phyloP scores from a whole-genome alignment of 2,797 vertebrate species.

The Chiloscyllium punctatum region DNA sequence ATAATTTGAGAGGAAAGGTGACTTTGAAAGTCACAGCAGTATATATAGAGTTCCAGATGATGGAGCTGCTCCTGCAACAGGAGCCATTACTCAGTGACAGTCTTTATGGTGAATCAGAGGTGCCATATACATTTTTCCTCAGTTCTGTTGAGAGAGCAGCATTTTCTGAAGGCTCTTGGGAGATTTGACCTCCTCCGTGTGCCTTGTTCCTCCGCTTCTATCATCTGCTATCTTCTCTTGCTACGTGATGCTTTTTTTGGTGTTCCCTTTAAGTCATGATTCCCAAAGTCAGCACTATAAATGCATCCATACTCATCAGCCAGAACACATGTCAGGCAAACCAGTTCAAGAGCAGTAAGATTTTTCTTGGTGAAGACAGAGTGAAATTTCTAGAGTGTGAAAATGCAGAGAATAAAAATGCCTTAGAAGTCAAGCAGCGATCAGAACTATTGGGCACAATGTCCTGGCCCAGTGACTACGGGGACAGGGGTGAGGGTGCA shows the following conservation, averaged over 20 bases:
- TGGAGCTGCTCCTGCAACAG: neutral
- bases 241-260: neutral
- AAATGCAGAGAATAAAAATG: neutral
- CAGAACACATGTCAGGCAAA: neutral
- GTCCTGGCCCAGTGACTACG: too few relatives aligned
- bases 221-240: neutral
- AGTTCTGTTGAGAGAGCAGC: neutral
- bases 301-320: neutral
- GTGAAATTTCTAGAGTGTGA: neutral
- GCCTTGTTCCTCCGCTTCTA: neutral
- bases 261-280: neutral
- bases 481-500: too few relatives aligned
- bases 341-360: neutral
- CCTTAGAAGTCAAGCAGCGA: neutral
- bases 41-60: neutral
- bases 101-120: neutral
- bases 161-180: neutral
- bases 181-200: neutral
- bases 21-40: neutral
- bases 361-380: neutral
- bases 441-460: neutral
- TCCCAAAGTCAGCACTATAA: neutral
- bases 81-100: neutral
- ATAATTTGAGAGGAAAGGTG: neutral
- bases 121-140: neutral